A percentile compares a stretch with the other conserved stretches of the same genome.
phyloP scores from a whole-genome alignment of 2,888 invertebrate genomes.

The Altica lythri region DNA sequence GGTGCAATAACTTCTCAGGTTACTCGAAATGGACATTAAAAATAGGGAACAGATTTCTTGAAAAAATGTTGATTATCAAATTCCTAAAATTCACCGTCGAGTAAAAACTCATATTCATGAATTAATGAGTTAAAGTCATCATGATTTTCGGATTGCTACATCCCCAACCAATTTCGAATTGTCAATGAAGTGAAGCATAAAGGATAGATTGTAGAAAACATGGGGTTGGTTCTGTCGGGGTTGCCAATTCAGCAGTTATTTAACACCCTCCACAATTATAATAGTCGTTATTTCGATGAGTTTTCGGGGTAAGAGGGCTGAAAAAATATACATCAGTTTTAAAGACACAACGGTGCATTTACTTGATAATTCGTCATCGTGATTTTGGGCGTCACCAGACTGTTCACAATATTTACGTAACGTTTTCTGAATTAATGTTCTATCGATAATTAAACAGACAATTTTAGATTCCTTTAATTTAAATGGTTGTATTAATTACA shows the following conservation, averaged over 20 bases:
- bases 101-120: slow-evolving; percentile 27
- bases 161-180: slow-evolving; percentile 30
- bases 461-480: too few species aligned
- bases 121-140: slow-evolving; percentile 32
- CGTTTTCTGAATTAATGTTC: too few species aligned
- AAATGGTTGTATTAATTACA: too few species aligned
- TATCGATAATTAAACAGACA: too few species aligned
- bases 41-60: slow-evolving; percentile 15
- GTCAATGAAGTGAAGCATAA: slow-evolving; percentile 31
- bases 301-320: background rate
- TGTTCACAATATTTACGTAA: too few species aligned
- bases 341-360: too few species aligned
- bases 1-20: slow-evolving; percentile 12
- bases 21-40: background rate
- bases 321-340: slow-evolving; percentile 1
- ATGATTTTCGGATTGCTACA: slow-evolving; percentile 30
- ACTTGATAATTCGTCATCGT: too few species aligned
- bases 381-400: too few species aligned
- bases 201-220: slow-evolving; percentile 33
- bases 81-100: slow-evolving; percentile 23
- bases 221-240: slow-evolving; percentile 27
- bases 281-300: slow-evolving; percentile 9
- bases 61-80: slow-evolving; percentile 28
- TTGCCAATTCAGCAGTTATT: slow-evolving; percentile 21
- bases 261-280: slow-evolving; percentile 23